These are phyloP conservation scores for Sminthurides aquaticus DNA, from an alignment of 2,888 invertebrate species.

Conservation along the genomic window DNA sequence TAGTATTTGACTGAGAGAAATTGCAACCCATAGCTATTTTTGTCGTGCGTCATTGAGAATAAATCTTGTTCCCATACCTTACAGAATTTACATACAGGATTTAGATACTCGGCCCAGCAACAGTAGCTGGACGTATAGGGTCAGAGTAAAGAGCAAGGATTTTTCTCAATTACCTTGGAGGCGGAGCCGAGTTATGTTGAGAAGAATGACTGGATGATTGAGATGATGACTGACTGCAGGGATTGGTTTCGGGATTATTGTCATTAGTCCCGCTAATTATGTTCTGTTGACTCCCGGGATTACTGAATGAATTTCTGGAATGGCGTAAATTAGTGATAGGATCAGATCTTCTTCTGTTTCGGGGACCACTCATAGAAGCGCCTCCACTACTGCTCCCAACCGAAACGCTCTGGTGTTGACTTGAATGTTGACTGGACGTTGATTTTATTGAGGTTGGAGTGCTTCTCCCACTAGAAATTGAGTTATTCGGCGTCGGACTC, in stretches of 20 bases:
- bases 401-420: not conserved
- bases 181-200: too few species aligned
- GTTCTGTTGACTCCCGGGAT: too few species aligned
- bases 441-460: not conserved
- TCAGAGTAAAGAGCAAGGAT: too few species aligned
- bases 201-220: not conserved
- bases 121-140: too few species aligned
- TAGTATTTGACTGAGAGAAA: too few species aligned
- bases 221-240: not conserved
- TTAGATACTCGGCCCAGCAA: too few species aligned
- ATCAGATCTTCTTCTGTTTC: not conserved
- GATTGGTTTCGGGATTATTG: too few species aligned
- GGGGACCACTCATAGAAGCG: not conserved
- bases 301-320: not conserved
- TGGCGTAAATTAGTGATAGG: not conserved
- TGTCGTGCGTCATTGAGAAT: too few species aligned
- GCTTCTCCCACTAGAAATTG: slow-evolving; percentile 2
- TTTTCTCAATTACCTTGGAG: not conserved
- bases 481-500: not conserved
- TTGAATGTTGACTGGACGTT: not conserved
- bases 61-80: too few species aligned
- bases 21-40: too few species aligned
- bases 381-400: not conserved
- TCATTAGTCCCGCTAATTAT: too few species aligned
- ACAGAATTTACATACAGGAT: too few species aligned